Base-by-base conservation (phyloP, 1,140 invertebrate genomes). In the Bombus soroeensis region DNA sequence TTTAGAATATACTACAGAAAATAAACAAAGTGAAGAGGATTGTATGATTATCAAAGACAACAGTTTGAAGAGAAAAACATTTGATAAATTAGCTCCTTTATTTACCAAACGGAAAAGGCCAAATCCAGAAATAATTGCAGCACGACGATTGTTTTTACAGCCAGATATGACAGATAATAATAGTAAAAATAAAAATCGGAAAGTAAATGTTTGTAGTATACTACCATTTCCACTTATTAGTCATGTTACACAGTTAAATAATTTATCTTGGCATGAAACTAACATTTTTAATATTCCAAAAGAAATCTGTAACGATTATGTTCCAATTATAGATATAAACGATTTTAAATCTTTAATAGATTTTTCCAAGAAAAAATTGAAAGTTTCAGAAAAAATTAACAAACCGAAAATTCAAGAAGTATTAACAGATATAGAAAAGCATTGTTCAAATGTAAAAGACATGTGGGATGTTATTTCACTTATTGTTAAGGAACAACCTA, bases 11-110 rank as follows among this genome's bases (percentile, higher is more conserved):
- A 2, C 0, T 76, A 2, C 22, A 22, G 66, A 47, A 57, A 37
- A 10, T 43, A 47, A 83, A 62, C 34, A 5, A 5, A 43, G 76
- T 25, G 10, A 81, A 39, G 28, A 81, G 13, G 82, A 90, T 5
- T 81, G 41, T 32, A 32, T 85, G 28, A 83, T 89, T 22, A 22
- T 85, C 15, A 71, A 71, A 62, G 81, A 91, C 32, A 90, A 90
- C 32, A 62, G 86, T 6, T 47, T 39, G 39, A 91, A 93, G 59
- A 83, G 86, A 84, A 92, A 94, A 82, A 64, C 89, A 8, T 73
- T 74, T 32, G 92, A 93, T 86, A 95, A 95, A 86, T 74, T 96
- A 4, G 95, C 95, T 10, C 94, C 95, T 41, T 87, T 95, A 32
- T 96, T 96, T 85, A 81, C 92, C 4, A 96, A 95, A 87, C 91